Evolutionary conservation across 2,113 vertebrate species (phyloP), one percentile per base, ranked within the genome.

Genomic region (Embiotoca jacksoni): DNA sequence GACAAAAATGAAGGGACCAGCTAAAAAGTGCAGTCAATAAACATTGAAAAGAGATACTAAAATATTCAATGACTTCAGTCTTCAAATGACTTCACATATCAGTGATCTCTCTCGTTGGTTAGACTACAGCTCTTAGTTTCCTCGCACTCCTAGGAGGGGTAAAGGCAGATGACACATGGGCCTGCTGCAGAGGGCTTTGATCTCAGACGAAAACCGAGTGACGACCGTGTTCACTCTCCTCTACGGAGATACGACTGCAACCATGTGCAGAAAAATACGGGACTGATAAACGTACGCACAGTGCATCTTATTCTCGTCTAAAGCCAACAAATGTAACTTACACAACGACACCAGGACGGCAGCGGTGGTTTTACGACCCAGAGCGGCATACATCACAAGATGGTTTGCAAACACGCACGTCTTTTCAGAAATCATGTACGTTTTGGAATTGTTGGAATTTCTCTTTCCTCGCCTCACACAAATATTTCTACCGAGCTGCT

Each of bases 121-220:
- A 23, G 23, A 23, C 23, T 23, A 23, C 23, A 23, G 23, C 23
- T 23, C 23, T 23, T 23, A 23, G 23, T 23, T 59, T 47, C 59
- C 10, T 57, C 32, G 56, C 41, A 44, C 54, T 82, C 23, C 23
- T 56, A 6, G 41, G 49, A 78, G 8, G 15, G 59, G 59, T 37
- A 46, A 47, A 79, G 47, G 73, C 23, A 78, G 78, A 80, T 54
- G 37, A 68, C 41, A 80, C 7, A 61, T 3, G 35, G 36, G 47
- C 47, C 5, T 65, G n/a, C 55, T 75, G 58, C 59, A 85, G 13
- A 66, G 56, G 32, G 30, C 49, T 81, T 80, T 82, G 57, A 88
- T 82, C 62, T 73, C 6, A 16, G 35, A 81, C 65, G 56, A 83
- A 72, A 74, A 76, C 61, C 50, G 62, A 60, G 31, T 56, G 59